A percentile compares a stretch with the other conserved stretches of the same genome.
Conservation (phyloP, 2,113 vertebrate genomes). For the Nematolebias whitei region DNA sequence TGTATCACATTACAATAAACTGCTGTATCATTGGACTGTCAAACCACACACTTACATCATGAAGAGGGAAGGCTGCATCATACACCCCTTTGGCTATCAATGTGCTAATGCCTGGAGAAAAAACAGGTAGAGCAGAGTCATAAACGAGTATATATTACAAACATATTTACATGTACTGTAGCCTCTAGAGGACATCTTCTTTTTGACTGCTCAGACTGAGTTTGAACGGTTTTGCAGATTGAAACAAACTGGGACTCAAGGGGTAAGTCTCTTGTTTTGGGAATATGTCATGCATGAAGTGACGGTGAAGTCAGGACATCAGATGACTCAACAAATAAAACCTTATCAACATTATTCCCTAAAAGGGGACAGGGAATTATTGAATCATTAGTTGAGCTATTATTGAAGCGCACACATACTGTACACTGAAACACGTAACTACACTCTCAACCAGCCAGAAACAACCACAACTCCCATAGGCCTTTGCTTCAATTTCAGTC, state of each 20-base stretch:
- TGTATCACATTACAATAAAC: not conserved
- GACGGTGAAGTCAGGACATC: constrained; percentile 25
- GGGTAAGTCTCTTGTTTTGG: constrained; percentile 11
- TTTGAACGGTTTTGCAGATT: not conserved
- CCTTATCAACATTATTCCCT: constrained; percentile 53
- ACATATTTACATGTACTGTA: no score
- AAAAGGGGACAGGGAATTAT: constrained; percentile 31
- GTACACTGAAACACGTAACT: not conserved
- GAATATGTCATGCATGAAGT: not conserved
- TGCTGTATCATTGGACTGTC: not conserved
- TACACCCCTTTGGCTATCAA: constrained; percentile 94
- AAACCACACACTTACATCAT: constrained; percentile 86
- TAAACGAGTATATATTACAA: not conserved
- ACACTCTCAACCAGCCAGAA: constrained; percentile 26
- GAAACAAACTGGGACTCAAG: constrained; percentile 16
- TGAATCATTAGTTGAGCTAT: constrained; percentile 58
- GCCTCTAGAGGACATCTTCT: not conserved
- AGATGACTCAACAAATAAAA: constrained; percentile 41
- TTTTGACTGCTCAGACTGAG: not conserved
- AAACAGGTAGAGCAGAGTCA: constrained; percentile 13
- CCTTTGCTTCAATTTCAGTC: constrained; percentile 57
- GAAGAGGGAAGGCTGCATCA: constrained; percentile 93
- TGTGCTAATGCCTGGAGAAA: constrained; percentile 87
- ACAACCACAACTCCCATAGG: constrained; percentile 57
- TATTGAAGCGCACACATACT: constrained; percentile 43